Evolutionary conservation across 2,888 invertebrate genomes (phyloP).

Genomic region (Bellardia pandia): DNA sequence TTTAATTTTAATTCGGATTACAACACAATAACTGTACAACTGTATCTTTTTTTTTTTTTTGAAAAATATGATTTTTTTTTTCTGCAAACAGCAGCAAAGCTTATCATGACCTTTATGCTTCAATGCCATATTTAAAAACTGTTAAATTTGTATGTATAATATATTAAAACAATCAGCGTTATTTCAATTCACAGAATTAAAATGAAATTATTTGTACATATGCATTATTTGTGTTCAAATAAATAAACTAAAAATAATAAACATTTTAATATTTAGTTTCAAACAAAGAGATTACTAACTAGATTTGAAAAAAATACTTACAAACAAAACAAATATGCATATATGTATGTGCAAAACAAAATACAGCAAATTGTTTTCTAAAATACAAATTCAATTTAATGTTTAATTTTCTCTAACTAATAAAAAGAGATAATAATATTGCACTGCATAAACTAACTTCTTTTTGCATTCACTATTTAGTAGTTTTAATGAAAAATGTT

Average conservation of each 20-base stretch:
- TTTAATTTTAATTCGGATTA: too few relatives aligned
- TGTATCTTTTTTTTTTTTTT: too few relatives aligned
- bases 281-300: constrained; percentile 26
- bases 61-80: not conserved
- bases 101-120: not conserved
- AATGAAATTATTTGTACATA: constrained; percentile 15
- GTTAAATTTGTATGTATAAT: not conserved
- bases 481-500: constrained; percentile 19
- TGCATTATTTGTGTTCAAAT: not conserved
- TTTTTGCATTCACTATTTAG: not conserved
- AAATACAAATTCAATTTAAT: constrained; percentile 4
- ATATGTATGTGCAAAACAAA: too few relatives aligned
- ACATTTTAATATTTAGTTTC: not conserved
- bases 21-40: too few relatives aligned
- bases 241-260: constrained; percentile 12
- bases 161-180: not conserved
- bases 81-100: not conserved
- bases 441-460: not conserved
- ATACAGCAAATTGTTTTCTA: not conserved
- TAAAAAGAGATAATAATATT: not conserved
- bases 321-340: not conserved
- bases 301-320: constrained; percentile 28
- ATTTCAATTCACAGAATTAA: constrained; percentile 18
- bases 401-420: constrained; percentile 8
- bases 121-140: not conserved